These are phyloP conservation scores for Todiramphus saurophagus DNA, from an alignment of 2,113 vertebrate genomes.

Conservation along the genomic window DNA sequence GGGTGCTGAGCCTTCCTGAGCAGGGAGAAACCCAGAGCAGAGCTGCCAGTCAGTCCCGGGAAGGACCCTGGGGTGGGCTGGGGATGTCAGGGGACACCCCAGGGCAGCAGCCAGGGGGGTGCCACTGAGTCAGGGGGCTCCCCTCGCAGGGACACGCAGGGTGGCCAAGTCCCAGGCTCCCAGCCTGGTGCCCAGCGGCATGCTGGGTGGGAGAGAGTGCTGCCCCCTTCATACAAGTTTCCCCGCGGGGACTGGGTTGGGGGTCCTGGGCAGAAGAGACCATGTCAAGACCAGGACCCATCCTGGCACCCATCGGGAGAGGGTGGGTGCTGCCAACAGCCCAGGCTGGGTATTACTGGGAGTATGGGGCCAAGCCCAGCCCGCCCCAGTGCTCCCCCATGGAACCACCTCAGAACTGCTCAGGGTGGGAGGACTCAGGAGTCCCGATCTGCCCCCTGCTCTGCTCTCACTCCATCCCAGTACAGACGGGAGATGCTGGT, in stretches of 20 bases:
- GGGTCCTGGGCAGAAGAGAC: background rate
- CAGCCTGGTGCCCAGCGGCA: rapidly evolving
- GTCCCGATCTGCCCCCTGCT: rapidly evolving
- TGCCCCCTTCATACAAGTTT: background rate
- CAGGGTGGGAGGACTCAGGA: background rate
- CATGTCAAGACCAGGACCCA: background rate
- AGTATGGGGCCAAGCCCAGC: background rate
- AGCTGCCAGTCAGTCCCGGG: rapidly evolving
- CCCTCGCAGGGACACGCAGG: background rate
- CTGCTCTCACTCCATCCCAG: background rate
- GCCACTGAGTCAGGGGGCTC: background rate
- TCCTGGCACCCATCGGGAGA: background rate
- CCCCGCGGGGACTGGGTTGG: rapidly evolving
- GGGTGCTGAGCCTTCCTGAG: background rate
- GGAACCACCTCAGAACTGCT: background rate
- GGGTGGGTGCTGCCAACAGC: background rate
- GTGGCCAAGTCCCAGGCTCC: background rate
- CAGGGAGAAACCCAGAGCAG: background rate
- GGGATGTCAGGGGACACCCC: background rate
- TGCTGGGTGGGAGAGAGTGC: background rate
- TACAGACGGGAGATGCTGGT: background rate
- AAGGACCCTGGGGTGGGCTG: background rate
- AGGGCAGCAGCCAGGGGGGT: background rate
- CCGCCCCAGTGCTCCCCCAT: background rate
- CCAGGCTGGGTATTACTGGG: background rate